A percentile compares a stretch with the other conserved stretches of the same genome.
Conservation (phyloP, 2,888 invertebrate genomes). For the Cantharis lateralis region DNA sequence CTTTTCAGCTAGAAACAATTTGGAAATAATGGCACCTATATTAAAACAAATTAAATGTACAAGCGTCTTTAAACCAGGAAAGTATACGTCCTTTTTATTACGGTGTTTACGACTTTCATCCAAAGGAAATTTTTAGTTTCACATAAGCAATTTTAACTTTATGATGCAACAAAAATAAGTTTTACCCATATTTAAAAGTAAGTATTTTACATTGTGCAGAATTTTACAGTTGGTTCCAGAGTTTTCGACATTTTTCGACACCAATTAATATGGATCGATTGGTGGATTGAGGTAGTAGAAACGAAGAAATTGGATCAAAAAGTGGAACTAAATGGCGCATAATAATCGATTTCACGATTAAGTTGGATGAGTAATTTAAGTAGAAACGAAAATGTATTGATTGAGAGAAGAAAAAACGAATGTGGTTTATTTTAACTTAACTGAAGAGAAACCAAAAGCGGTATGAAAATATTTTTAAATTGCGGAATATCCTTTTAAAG, state of each 20-base stretch:
- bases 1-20: neutral
- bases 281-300: too few relatives aligned
- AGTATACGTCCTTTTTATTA: neutral
- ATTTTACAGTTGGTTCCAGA: neutral
- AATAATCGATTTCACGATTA: neutral
- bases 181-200: neutral
- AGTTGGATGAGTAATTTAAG: neutral
- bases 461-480: neutral
- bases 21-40: neutral
- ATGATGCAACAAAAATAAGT: neutral
- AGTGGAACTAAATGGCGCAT: too few relatives aligned
- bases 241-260: too few relatives aligned
- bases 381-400: neutral
- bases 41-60: conserved; percentile 3
- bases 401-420: neutral
- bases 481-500: conserved; percentile 2
- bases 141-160: conserved; percentile 5
- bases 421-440: neutral
- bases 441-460: neutral
- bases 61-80: neutral
- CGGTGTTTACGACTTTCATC: neutral
- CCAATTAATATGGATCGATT: neutral
- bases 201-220: neutral
- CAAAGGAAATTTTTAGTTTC: neutral
- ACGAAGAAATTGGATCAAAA: too few relatives aligned